These are phyloP conservation scores for Diprion similis DNA, from an alignment of 1,140 invertebrate genomes.

Conservation along the genomic window DNA sequence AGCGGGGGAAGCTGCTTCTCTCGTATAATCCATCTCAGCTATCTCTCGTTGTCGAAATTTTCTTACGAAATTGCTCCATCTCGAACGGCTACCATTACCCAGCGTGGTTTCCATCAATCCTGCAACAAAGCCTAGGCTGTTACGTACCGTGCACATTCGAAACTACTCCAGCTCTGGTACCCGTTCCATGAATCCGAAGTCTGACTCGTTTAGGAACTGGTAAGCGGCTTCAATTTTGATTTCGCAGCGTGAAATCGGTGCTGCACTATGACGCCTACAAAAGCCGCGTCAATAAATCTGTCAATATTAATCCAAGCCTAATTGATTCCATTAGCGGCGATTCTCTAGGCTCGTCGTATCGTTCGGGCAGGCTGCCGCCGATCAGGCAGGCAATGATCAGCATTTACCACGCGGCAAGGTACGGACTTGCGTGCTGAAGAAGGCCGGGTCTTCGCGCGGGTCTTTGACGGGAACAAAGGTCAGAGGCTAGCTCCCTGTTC, in stretches of 20 bases:
- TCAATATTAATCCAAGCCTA: conserved; percentile 51
- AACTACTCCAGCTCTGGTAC: too few relatives aligned
- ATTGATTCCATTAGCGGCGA: conserved; percentile 48
- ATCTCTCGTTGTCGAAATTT: too few relatives aligned
- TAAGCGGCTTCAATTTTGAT: conserved; percentile 42
- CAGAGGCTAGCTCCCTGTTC: conserved; percentile 12
- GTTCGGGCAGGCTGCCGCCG: conserved; percentile 10
- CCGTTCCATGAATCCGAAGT: too few relatives aligned
- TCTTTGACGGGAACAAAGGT: conserved; percentile 12
- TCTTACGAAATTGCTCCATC: too few relatives aligned
- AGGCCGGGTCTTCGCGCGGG: not conserved
- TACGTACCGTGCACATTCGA: too few relatives aligned
- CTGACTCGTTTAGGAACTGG: not conserved
- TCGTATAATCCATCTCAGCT: too few relatives aligned
- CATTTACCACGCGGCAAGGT: not conserved
- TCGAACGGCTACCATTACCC: too few relatives aligned
- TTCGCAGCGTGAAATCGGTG: conserved; percentile 31
- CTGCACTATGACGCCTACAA: conserved; percentile 39
- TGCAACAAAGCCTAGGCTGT: too few relatives aligned
- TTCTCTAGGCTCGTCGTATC: conserved; percentile 18
- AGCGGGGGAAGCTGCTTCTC: too few relatives aligned
- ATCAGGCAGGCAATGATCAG: conserved; percentile 6
- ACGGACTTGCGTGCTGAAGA: not conserved
- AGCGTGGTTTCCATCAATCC: too few relatives aligned
- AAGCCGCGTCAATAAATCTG: conserved; percentile 51